Base-by-base conservation (phyloP, 2,113 vertebrate species). In the Epinephelus moara region DNA sequence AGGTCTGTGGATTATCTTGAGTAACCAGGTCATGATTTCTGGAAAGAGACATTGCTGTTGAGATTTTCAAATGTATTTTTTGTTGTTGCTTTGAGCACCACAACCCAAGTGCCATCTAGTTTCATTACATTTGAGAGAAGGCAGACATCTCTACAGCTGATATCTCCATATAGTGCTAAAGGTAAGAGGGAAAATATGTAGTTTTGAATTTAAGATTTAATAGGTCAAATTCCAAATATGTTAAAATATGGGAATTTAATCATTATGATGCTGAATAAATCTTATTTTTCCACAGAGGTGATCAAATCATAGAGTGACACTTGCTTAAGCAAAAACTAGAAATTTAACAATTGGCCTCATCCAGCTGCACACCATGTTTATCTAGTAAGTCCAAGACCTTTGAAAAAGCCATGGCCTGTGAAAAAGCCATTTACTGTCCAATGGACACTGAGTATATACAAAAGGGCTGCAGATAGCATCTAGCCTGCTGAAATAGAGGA, bases 391-490 rank as follows among this genome's bases (percentile, higher is more conserved):
- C 18, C 19, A 52, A 56, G 61, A 61, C 37, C 50, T 49, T 69
- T 61, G 50, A 80, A 85, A 90, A 89, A 89, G 63, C 63, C 49
- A 52, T 27, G 15, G 72, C 68, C 81, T 83, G 56, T 85, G 84
- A 90, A 89, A 93, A 89, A 87, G 77, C 82, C 53, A 91, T 90
- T 93, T 90, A 82, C 57, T 88, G 79, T 85, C 70, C 68, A 82
- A 75, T 85, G 61, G 66, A 81, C 77, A 77, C 59, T 14, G 63
- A 86, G 66, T 70, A 23, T 64, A 81, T 73, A 84, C 69, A 89
- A 88, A 85, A 75, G 69, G 55, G 49, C 25, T 10, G 67, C n/a
- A 87, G 92, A 92, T 91, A 89, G 62, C 52, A 90, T 90, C 73
- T 21, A 71, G 60, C 33, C 66, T 0, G 55, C 74, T 71, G 74